These are phyloP conservation scores for Drosophila sp. DNA, from an alignment of 1,140 invertebrate genomes.

Conservation along the genomic window DNA sequence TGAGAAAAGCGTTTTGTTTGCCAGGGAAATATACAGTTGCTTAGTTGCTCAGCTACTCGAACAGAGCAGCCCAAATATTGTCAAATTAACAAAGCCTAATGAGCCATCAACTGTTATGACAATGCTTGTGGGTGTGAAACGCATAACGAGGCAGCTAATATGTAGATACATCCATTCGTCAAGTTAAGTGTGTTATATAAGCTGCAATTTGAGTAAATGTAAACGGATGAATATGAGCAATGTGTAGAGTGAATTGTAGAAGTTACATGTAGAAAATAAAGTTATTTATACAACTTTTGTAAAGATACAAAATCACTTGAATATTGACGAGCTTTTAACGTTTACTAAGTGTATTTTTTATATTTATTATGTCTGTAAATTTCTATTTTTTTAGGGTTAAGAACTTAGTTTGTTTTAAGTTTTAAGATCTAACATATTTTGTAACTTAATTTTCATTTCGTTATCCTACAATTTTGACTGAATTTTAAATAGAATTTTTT, in stretches of 20 bases:
- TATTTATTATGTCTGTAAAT: no score
- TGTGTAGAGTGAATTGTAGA: not conserved
- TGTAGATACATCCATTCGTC: slow-evolving; percentile 10
- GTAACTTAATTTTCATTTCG: no score
- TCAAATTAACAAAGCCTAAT: slow-evolving; percentile 71
- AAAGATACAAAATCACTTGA: not conserved
- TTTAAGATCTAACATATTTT: no score
- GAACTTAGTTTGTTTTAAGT: no score
- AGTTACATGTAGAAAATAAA: not conserved
- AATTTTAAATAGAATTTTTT: no score
- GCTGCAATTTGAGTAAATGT: not conserved
- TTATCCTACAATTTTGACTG: no score
- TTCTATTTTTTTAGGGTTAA: no score
- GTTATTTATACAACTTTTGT: slow-evolving; percentile 1
- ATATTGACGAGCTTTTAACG: no score
- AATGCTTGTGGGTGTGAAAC: slow-evolving; percentile 46
- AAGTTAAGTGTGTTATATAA: slow-evolving; percentile 8
- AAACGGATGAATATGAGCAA: not conserved
- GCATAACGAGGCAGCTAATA: slow-evolving; percentile 48
- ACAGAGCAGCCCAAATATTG: slow-evolving; percentile 51
- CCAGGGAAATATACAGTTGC: no score
- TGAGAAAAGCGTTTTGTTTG: not conserved
- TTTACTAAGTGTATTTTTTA: no score
- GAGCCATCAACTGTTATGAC: slow-evolving; percentile 43
- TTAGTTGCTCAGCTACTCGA: not conserved